A percentile compares a stretch with the other conserved stretches of the same genome.
Evolutionary conservation across 2,888 invertebrate species (phyloP).

Genomic region (Synanthedon myopaeformis): DNA sequence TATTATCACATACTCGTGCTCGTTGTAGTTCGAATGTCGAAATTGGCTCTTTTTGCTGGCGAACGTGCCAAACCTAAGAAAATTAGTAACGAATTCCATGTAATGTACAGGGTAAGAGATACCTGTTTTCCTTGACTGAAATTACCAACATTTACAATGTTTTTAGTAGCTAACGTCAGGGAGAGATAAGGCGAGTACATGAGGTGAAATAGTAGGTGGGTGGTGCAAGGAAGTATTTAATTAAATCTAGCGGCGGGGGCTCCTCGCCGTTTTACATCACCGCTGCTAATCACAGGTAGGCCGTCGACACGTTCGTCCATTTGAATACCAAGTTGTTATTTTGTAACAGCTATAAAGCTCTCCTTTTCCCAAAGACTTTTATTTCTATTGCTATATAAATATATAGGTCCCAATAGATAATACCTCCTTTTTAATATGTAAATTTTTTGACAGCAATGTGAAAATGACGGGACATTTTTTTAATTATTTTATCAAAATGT

Average conservation of each 20-base stretch:
- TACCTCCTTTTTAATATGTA: too few relatives aligned
- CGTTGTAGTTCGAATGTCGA: constrained; percentile 24
- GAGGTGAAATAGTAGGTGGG: constrained; percentile 53
- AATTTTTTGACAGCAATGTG: neutral
- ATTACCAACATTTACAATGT: constrained; percentile 25
- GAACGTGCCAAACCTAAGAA: constrained; percentile 7
- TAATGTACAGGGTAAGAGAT: neutral
- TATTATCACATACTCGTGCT: constrained; percentile 41
- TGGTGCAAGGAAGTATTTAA: constrained; percentile 55
- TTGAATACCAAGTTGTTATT: constrained; percentile 39
- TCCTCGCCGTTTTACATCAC: constrained; percentile 48
- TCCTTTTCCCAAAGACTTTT: too few relatives aligned
- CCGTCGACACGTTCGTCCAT: constrained; percentile 49
- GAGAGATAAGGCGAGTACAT: constrained; percentile 44
- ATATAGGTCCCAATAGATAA: too few relatives aligned
- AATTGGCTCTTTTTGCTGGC: constrained; percentile 41
- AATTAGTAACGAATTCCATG: neutral
- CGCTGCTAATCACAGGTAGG: constrained; percentile 62
- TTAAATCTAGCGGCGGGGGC: constrained; percentile 56
- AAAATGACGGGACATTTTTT: neutral
- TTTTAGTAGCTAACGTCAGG: constrained; percentile 12
- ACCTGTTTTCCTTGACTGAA: constrained; percentile 7
- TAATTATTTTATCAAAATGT: neutral
- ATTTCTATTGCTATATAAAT: too few relatives aligned
- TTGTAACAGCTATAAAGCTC: neutral